Conservation (phyloP, 2,113 vertebrate species). For the Mormyrus iriodes region DNA sequence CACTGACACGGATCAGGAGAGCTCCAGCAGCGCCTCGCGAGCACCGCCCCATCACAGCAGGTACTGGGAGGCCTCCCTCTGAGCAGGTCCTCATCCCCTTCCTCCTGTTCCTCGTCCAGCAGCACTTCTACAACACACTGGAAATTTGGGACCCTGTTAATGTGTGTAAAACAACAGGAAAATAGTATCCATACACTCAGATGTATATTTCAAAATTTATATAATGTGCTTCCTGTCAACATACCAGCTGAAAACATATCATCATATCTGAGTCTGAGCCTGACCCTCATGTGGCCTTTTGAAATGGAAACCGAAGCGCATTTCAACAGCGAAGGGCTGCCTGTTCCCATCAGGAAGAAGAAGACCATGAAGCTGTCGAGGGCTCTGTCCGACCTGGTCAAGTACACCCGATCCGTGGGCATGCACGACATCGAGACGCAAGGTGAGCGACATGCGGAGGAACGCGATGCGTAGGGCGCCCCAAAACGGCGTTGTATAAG, state of each 20-base stretch:
- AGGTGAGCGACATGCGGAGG: constrained; percentile 57
- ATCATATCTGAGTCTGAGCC: background rate
- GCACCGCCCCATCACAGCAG: constrained; percentile 71
- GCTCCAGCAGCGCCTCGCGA: constrained; percentile 64
- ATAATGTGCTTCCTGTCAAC: background rate
- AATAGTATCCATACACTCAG: background rate
- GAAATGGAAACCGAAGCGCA: background rate
- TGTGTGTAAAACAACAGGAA: background rate
- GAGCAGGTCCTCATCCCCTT: background rate
- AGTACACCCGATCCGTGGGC: constrained; percentile 90
- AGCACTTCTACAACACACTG: background rate
- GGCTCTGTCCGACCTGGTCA: constrained; percentile 92
- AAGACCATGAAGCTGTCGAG: constrained; percentile 95
- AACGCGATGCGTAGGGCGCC: background rate
- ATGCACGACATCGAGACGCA: constrained; percentile 79
- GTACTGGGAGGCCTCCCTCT: constrained; percentile 41
- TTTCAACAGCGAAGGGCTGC: background rate
- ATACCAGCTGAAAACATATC: background rate
- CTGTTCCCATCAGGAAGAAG: constrained; percentile 65
- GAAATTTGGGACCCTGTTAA: background rate
- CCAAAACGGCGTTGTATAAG: background rate
- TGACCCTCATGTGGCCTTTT: background rate
- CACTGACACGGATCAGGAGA: constrained; percentile 74
- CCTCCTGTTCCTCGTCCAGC: background rate
- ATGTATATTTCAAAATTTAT: background rate